Conservation (phyloP, 1,140 invertebrate species). For the Tetragonula clypearis region DNA sequence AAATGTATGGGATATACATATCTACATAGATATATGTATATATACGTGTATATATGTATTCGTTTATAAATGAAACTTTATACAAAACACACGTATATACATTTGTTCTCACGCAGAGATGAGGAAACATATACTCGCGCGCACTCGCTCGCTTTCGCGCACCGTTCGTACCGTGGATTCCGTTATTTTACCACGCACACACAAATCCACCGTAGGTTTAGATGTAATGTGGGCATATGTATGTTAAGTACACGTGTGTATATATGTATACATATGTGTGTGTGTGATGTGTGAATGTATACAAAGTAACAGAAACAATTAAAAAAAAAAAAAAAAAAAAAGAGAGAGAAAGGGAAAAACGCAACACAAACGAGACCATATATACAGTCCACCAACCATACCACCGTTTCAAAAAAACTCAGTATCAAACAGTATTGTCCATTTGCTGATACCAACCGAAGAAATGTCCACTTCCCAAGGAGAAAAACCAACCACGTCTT, state of each 20-base stretch:
- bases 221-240: constrained; percentile 3
- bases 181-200: constrained; percentile 50
- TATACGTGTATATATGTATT: constrained; percentile 37
- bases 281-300: not conserved
- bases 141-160: constrained; percentile 18
- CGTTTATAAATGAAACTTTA: constrained; percentile 46
- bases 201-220: constrained; percentile 3
- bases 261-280: not conserved
- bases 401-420: constrained; percentile 52
- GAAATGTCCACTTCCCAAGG: constrained; percentile 67
- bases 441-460: constrained; percentile 75
- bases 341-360: not conserved
- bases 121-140: constrained; percentile 10
- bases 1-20: constrained; percentile 53
- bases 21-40: constrained; percentile 39
- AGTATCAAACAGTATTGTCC: constrained; percentile 67
- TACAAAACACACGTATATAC: constrained; percentile 61
- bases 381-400: constrained; percentile 73
- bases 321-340: not conserved
- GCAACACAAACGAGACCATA: constrained; percentile 48
- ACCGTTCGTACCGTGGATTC: constrained; percentile 8
- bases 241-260: not conserved
- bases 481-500: constrained; percentile 46
- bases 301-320: not conserved
- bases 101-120: constrained; percentile 50